Conservation (phyloP, 2,797 vertebrate species). For the Telmatherina bonti region DNA sequence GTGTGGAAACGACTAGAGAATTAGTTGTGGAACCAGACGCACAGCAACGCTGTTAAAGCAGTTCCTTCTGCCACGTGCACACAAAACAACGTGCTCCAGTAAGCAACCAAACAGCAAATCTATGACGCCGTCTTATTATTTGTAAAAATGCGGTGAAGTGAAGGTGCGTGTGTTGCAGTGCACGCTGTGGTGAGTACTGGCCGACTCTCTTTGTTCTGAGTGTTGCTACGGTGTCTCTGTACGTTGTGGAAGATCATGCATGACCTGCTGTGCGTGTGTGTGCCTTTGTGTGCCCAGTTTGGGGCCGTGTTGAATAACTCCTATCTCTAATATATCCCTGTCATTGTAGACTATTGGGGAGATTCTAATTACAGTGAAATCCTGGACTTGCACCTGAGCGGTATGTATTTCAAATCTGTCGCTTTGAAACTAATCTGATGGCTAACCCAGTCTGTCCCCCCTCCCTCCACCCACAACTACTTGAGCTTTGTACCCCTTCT, state of each 20-base stretch:
- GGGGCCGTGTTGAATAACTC: constrained; percentile 88
- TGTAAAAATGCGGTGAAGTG: constrained; percentile 51
- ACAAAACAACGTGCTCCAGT: too few relatives aligned
- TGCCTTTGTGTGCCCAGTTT: constrained; percentile 70
- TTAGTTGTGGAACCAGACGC: too few relatives aligned
- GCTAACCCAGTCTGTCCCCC: constrained; percentile 86
- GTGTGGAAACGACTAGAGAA: background rate
- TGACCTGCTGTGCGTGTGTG: constrained; percentile 67
- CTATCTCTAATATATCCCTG: constrained; percentile 97
- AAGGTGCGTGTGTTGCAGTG: constrained; percentile 45
- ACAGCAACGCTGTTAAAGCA: too few relatives aligned
- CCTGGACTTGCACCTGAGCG: constrained; percentile 99
- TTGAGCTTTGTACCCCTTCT: constrained; percentile 63
- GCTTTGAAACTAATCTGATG: constrained; percentile 83
- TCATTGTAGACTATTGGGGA: constrained; percentile 99
- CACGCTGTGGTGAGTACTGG: constrained; percentile 68
- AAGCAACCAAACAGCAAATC: constrained; percentile 79
- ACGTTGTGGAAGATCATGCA: constrained; percentile 74
- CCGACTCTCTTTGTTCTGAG: constrained; percentile 66
- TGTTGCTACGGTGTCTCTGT: constrained; percentile 54
- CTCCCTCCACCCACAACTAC: constrained; percentile 27
- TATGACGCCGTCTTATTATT: constrained; percentile 72
- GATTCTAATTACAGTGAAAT: constrained; percentile 99
- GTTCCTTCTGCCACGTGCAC: too few relatives aligned
- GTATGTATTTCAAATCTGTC: constrained; percentile 98